A percentile compares a stretch with the other conserved stretches of the same genome.
Conservation (phyloP, 1,140 invertebrate genomes). For the Notospermus geniculatus region DNA sequence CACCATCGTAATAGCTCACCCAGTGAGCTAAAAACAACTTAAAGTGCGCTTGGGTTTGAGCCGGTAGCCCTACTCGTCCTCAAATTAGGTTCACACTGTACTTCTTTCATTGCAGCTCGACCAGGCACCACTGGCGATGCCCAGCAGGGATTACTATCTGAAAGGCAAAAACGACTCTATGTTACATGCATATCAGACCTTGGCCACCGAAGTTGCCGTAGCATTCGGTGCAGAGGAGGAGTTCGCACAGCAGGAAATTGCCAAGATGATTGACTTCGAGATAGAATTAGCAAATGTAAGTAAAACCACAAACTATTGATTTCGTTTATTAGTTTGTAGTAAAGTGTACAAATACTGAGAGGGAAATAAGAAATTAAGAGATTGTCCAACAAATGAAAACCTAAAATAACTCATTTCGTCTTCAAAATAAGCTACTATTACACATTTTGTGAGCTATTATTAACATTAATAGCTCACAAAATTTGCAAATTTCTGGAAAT, state of each 20-base stretch:
- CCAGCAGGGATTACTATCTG: constrained; percentile 29
- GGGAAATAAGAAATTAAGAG: too few relatives aligned
- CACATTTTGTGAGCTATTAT: too few relatives aligned
- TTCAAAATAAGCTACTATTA: too few relatives aligned
- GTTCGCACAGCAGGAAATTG: constrained; percentile 64
- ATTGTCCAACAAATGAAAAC: too few relatives aligned
- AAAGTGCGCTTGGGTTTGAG: not conserved
- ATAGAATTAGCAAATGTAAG: constrained; percentile 71
- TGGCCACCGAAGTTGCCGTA: constrained; percentile 5
- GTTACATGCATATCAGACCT: constrained; percentile 19
- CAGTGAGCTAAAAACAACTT: too few relatives aligned
- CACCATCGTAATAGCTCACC: too few relatives aligned
- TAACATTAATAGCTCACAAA: too few relatives aligned
- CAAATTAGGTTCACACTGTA: too few relatives aligned
- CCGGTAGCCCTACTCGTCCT: constrained; percentile 2
- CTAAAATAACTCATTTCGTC: too few relatives aligned
- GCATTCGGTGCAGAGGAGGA: constrained; percentile 63
- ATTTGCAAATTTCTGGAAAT: too few relatives aligned
- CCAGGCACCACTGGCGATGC: constrained; percentile 29
- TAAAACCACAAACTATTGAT: constrained; percentile 3
- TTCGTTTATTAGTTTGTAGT: too few relatives aligned
- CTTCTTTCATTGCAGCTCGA: constrained; percentile 22
- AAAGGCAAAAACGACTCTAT: constrained; percentile 20
- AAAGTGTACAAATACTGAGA: too few relatives aligned
- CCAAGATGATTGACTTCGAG: constrained; percentile 79